A percentile compares a stretch with the other conserved stretches of the same genome.
Evolutionary conservation across 2,888 invertebrate species (phyloP).

Genomic region (Anarsia innoxiella): DNA sequence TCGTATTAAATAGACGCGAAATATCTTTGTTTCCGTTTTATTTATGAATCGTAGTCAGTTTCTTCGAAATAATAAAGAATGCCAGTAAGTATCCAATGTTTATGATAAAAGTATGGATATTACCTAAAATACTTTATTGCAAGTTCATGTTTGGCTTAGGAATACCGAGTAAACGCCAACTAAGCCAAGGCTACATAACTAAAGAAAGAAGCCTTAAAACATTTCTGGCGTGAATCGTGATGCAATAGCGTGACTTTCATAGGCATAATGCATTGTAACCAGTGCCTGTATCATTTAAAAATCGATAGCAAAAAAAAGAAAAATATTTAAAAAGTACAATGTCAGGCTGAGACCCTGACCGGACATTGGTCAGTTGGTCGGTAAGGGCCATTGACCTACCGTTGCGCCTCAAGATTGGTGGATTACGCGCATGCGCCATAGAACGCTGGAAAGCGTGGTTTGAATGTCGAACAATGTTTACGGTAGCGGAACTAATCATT

Average conservation of each 20-base stretch:
- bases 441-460: conserved; percentile 37
- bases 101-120: too few relatives aligned
- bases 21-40: too few relatives aligned
- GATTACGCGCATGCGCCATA: conserved; percentile 47
- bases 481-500: conserved; percentile 26
- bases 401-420: conserved; percentile 42
- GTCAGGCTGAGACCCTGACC: conserved; percentile 55
- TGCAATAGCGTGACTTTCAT: background rate
- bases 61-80: too few relatives aligned
- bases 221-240: too few relatives aligned
- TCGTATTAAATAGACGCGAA: too few relatives aligned
- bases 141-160: too few relatives aligned
- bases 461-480: conserved; percentile 29
- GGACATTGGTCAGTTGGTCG: conserved; percentile 41
- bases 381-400: conserved; percentile 40
- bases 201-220: too few relatives aligned
- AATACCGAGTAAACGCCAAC: too few relatives aligned
- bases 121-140: too few relatives aligned
- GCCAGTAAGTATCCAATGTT: too few relatives aligned
- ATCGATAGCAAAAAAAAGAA: conserved; percentile 6
- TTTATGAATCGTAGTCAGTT: too few relatives aligned
- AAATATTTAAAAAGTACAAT: conserved; percentile 39
- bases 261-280: conserved; percentile 20
- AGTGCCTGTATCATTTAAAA: conserved; percentile 11
- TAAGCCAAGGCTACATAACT: too few relatives aligned